These are phyloP conservation scores for Metaphire vulgaris DNA, from an alignment of 1,140 invertebrate genomes.

Conservation along the genomic window DNA sequence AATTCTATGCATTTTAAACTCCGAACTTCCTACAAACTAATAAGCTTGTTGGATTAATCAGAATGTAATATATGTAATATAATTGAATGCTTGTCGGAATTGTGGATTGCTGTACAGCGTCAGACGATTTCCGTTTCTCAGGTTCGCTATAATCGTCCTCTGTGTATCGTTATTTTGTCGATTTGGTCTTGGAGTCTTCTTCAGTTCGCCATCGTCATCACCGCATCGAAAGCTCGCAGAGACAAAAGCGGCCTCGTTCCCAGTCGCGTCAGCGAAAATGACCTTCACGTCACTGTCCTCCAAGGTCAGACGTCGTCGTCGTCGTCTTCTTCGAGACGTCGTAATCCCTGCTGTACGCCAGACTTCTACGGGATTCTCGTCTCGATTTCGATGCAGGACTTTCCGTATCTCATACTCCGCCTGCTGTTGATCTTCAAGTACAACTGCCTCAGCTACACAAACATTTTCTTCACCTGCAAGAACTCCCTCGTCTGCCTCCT, in stretches of 20 bases:
- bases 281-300: conserved; percentile 34
- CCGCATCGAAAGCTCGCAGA: conserved; percentile 73
- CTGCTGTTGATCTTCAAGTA: conserved; percentile 69
- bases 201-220: conserved; percentile 82
- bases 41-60: too few species aligned
- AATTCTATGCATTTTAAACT: too few species aligned
- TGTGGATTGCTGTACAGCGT: too few species aligned
- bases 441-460: conserved; percentile 81
- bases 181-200: conserved; percentile 72
- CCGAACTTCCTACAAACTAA: too few species aligned
- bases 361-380: conserved; percentile 33
- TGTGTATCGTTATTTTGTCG: conserved; percentile 46
- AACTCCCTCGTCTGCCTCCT: conserved; percentile 78
- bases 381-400: conserved; percentile 32
- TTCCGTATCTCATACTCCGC: conserved; percentile 30
- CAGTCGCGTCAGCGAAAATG: not conserved
- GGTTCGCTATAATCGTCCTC: conserved; percentile 39
- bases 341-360: conserved; percentile 29
- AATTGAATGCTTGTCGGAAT: too few species aligned
- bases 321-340: not conserved
- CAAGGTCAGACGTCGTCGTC: not conserved
- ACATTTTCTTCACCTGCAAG: conserved; percentile 84
- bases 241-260: conserved; percentile 6
- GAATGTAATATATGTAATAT: too few species aligned
- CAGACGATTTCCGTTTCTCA: conserved; percentile 10